Evolutionary conservation across 30 jellyfish, hydroid and myxozoan genomes (phyloP), one percentile per base, ranked within the genome.

Genomic region (Pelagia noctiluca): DNA sequence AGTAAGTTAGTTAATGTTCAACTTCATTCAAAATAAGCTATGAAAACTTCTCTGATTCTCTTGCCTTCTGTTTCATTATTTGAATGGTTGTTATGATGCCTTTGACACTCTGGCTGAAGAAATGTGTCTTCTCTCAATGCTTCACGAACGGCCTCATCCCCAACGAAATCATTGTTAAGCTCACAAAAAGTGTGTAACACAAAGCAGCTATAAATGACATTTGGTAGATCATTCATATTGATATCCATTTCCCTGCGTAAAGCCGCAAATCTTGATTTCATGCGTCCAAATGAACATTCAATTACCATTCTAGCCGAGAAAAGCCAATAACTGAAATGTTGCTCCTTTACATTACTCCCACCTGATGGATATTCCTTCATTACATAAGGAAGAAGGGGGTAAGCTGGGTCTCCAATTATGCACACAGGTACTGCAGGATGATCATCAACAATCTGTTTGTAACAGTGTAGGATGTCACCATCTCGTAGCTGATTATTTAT

Each of bases 241-340:
- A 73, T 53, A 38, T 83, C 91, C 84, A 83, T 83, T 72, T 72
- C 93, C 36, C 85, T 73, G 37, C 67, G 25, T 23, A 83, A 50
- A 26, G 57, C 38, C 21, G 87, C 92, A 50, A 83, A 83, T 25
- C 93, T 25, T 21, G 93, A 92, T 26, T 74, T 83, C 47, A 74
- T 35, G 46, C 94, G 23, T 22, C 94, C 94, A 83, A 83, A 71
- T 10, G 91, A 68, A 72, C 94, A 83, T 53, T 83, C 94, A 21
- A 74, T 60, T 5, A 72, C 93, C 93, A 83, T 83, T 36, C 92
- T 47, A 26, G 94, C 94, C 12, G 94, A 83, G 16, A 92, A 83
- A 5, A 83, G 52, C 13, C 94, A 37, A 35, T 32, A 83, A 0
- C 90, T 26, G 75, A 83, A 83, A 25, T 47, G 35, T 31, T 75